Evolutionary conservation across 2,113 vertebrate species (phyloP), one percentile per base, ranked within the genome.

Genomic region (Limanda limanda): DNA sequence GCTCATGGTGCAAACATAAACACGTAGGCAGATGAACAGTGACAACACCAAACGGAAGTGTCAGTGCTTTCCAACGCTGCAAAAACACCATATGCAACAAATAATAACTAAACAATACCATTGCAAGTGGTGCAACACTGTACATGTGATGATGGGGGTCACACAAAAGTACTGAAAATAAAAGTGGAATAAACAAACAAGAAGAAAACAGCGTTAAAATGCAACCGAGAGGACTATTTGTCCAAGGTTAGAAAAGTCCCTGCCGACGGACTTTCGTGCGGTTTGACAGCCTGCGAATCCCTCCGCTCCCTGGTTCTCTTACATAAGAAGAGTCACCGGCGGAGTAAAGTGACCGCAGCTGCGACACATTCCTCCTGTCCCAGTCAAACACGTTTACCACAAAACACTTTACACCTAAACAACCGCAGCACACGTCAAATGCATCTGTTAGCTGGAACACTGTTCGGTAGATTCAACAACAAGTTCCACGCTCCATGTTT

Each of bases 311-410:
- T 40, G 27, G 12, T 14, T 71, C 77, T 92, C 92, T 94, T 95
- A 93, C 92, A 91, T 95, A 94, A 95, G 90, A 20, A 27, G 45
- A 75, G 78, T 67, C 83, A 74, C 83, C 59, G 73, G 85, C 55
- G 71, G 68, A 76, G 70, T 66, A 74, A 74, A 86, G 80, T 69
- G 80, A 88, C 68, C 69, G 56, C 79, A 80, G 59, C 64, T 47
- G 8, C 18, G 60, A 76, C 23, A 55, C 17, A 73, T 80, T 78
- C 54, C 42, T 83, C 5, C 61, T 10, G 1, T 62, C 72, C 42
- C 61, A 18, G 5, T 3, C 42, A 72, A 78, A 64, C 10, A 24
- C 15, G 17, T 1, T 4, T 23, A 35, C 14, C 17, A 10, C 5
- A 45, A 45, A 82, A 25, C 9, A 57, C 9, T 52, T 42, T 2